Base-by-base conservation (phyloP, 2,888 invertebrate species). In the Protodeltote pygarga region DNA sequence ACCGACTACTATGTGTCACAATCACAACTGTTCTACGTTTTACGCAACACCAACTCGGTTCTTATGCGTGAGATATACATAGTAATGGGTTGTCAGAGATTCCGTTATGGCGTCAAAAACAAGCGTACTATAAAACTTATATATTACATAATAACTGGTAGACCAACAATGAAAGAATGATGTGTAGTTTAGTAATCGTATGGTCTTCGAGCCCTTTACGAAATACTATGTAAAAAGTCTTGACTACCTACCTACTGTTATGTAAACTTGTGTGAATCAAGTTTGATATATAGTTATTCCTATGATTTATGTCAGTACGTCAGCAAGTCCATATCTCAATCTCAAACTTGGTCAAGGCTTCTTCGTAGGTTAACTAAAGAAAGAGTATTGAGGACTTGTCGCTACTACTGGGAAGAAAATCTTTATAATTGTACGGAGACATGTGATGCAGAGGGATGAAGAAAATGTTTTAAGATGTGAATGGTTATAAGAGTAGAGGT, bases 21-120 rank as follows among this genome's bases (percentile, higher is more conserved):
- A 51, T n/a, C n/a, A n/a, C n/a, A n/a, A n/a, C n/a, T n/a, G n/a
- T n/a, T n/a, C 16, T 25, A 4, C 8, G 5, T 17, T 52, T 66
- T 65, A 52, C 60, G 64, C 65, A 65, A 65, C 34, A 13, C 6
- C 65, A 65, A 65, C 34, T 15, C 6, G 11, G 21, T 14, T n/a
- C 31, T 23, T 39, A 6, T 17, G 13, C 5, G n/a, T 24, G 10
- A 17, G 25, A 8, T 14, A 20, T n/a, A n/a, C 23, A 14, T 13
- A 23, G 29, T 44, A 57, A 39, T 57, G 32, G 61, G 4, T 35
- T 60, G 46, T 32, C 16, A 20, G 9, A 32, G 15, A 28, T 45
- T 25, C 40, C 27, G 25, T 41, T 40, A 41, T 25, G 16, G 2
- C 39, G 55, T 31, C 27, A 28, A 58, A 21, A 32, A 24, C 3